Evolutionary conservation across 2,113 vertebrate genomes (phyloP).

Genomic region (Bubo blakistoni): DNA sequence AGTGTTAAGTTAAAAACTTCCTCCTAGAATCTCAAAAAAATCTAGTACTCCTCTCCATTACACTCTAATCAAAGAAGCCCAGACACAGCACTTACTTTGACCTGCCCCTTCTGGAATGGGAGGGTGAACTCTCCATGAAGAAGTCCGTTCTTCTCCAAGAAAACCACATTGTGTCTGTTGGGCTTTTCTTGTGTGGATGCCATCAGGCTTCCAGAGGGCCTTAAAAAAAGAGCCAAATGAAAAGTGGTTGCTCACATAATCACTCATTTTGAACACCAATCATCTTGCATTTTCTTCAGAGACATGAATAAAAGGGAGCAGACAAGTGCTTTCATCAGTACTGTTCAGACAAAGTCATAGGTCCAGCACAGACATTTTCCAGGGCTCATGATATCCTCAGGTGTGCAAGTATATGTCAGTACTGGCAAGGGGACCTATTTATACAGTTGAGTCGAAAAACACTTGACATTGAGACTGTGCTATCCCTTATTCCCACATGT

Average conservation of each 20-base stretch:
- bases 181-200: conserved; percentile 87
- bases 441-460: neutral
- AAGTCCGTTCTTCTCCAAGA: conserved; percentile 96
- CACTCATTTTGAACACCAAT: neutral
- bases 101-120: conserved; percentile 83
- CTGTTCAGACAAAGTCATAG: neutral
- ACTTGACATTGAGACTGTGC: neutral
- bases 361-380: neutral
- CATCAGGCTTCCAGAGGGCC: conserved; percentile 91
- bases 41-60: neutral
- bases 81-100: conserved; percentile 74
- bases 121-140: conserved; percentile 93
- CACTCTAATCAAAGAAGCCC: neutral
- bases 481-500: neutral
- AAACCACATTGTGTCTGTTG: conserved; percentile 91
- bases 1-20: neutral
- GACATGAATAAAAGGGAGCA: neutral
- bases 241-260: neutral
- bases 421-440: neutral
- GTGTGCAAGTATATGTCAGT: neutral
- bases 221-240: conserved; percentile 52
- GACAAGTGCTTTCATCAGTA: neutral
- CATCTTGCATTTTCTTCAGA: neutral
- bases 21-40: neutral
- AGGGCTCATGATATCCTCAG: neutral